These are phyloP conservation scores for Bradypodion ventrale DNA, from an alignment of 2,797 vertebrate species.

Conservation along the genomic window DNA sequence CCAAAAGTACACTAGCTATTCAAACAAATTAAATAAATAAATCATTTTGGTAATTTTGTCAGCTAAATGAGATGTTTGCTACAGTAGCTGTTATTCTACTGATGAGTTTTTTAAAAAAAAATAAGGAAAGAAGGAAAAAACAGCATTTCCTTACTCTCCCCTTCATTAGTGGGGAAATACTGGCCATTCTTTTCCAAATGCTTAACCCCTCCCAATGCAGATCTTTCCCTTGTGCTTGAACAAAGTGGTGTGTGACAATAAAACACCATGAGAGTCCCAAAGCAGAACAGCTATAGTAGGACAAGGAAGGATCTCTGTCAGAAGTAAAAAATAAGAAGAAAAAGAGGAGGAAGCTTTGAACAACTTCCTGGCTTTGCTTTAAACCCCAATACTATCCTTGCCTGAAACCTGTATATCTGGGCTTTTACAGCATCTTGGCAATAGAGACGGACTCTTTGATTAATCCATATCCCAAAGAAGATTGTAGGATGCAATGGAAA, in stretches of 20 bases:
- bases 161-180: too few relatives aligned
- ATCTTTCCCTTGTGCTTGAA: not conserved
- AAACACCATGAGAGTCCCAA: not conserved
- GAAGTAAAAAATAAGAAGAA: too few relatives aligned
- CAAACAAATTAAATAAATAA: slow-evolving; percentile 31
- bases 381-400: too few relatives aligned
- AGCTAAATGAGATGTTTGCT: slow-evolving; percentile 9
- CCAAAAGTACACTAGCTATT: slow-evolving; percentile 1
- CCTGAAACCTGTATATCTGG: too few relatives aligned
- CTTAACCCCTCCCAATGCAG: not conserved
- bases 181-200: not conserved
- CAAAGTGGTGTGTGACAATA: not conserved
- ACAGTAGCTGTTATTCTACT: slow-evolving; percentile 8
- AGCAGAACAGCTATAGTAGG: too few relatives aligned
- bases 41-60: slow-evolving; percentile 15
- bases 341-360: too few relatives aligned
- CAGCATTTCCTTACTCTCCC: not conserved
- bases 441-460: too few relatives aligned
- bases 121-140: not conserved
- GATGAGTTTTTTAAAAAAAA: not conserved
- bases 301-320: too few relatives aligned
- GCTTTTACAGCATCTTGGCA: too few relatives aligned
- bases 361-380: too few relatives aligned
- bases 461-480: too few relatives aligned
- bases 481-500: too few relatives aligned